Evolutionary conservation across 2,888 invertebrate genomes (phyloP).

Genomic region (Apotomis capreana): DNA sequence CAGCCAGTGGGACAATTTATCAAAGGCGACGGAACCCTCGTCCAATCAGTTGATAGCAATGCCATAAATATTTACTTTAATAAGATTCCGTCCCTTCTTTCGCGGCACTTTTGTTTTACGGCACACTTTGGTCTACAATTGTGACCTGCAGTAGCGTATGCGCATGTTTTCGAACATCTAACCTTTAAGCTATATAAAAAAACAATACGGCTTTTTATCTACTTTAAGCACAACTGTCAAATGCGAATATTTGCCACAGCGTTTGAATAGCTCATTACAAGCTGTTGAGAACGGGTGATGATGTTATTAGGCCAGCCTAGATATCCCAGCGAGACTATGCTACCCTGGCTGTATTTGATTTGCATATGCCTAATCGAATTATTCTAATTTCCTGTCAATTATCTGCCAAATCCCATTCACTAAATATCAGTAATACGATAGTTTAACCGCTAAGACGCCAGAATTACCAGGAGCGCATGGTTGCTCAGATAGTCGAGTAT

Average conservation of each 20-base stretch:
- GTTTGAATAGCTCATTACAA: too few relatives aligned
- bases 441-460: slow-evolving; percentile 27
- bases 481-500: slow-evolving; percentile 61
- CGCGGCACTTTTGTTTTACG: slow-evolving; percentile 76
- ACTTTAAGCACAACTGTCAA: too few relatives aligned
- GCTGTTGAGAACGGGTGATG: too few relatives aligned
- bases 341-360: too few relatives aligned
- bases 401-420: neutral
- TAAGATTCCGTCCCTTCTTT: slow-evolving; percentile 81
- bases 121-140: slow-evolving; percentile 73
- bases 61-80: slow-evolving; percentile 84
- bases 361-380: neutral
- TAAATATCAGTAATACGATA: slow-evolving; percentile 10
- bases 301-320: too few relatives aligned
- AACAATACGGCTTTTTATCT: neutral
- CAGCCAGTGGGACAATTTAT: slow-evolving; percentile 78
- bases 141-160: slow-evolving; percentile 67
- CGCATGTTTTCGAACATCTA: slow-evolving; percentile 51
- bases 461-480: slow-evolving; percentile 58
- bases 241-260: too few relatives aligned
- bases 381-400: neutral
- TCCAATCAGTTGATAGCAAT: slow-evolving; percentile 81
- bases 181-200: neutral
- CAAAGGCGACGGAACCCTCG: slow-evolving; percentile 77
- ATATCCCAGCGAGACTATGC: too few relatives aligned